Evolutionary conservation across 2,888 invertebrate species (phyloP), one percentile per base, ranked within the genome.

Genomic region (Ophion slaviceki): DNA sequence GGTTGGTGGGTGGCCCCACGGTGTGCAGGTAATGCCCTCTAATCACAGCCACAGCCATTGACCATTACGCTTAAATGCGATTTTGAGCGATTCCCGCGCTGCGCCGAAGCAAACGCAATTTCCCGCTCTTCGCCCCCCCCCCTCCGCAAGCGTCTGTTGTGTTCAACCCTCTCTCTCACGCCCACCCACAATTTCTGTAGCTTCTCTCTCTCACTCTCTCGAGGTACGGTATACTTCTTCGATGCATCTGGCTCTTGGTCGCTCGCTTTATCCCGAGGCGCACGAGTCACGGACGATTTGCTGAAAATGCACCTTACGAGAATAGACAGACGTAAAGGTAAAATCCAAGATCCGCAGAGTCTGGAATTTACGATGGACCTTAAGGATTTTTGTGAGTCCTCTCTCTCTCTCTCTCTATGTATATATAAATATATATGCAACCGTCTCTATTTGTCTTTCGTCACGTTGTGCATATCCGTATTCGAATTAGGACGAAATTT

Each of bases 1-100:
- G 91, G 92, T 90, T 90, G 90, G 92, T 92, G 92, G 92, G 92
- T 92, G 92, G 92, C 90, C 91, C 89, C 88, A 84, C 86, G 89
- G 90, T 90, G 89, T 89, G 87, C 89, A 88, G 89, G 90, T 91
- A 91, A 91, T 92, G 91, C 91, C 90, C 91, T 90, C 91, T 92
- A 92, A 92, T 92, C 92, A 92, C 90, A 88, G 88, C 82, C 88
- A 76, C 75, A 88, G 90, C 88, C 92, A 90, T 92, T 90, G 90
- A 89, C 91, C 91, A 92, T 92, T 91, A 91, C 90, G 90, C 88
- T 92, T 90, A 91, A 92, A 92, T 90, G 90, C 90, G 91, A 92
- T 91, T 92, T 92, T 90, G 89, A 91, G 89, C 90, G 91, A 91
- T 90, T 87, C 88, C 86, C 79, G 80, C 66, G 83, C 68, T 76